Evolutionary conservation across 2,113 vertebrate species (phyloP), one percentile per base, ranked within the genome.

Genomic region (Lampris incognitus): DNA sequence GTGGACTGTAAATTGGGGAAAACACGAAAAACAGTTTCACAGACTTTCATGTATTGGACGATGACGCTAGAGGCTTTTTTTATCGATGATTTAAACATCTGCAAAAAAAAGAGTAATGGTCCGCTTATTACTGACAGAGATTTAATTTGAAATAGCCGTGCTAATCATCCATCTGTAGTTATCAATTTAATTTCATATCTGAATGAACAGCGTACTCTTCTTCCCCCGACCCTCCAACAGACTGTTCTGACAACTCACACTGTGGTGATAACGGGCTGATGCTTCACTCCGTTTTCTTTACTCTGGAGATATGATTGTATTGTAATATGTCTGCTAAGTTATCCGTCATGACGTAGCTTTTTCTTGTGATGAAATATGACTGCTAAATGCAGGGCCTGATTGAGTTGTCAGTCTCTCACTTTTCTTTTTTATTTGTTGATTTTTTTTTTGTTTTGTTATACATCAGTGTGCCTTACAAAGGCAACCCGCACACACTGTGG

Each of bases 301-400:
- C 65, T 3, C 0, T 61, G 63, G 58, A 48, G 69, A 52, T 66
- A 71, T 77, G 69, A 71, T 77, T 72, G 76, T 69, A 42, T 71
- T 74, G 41, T 74, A 56, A 79, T 4, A 72, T 69, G 71, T 57
- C 59, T 66, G 78, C 69, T 3, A 72, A 39, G 67, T 77, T 84
- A 51, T 81, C 39, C 7, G 5, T 55, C 61, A 70, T 67, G 60
- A 61, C 4, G 58, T 54, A 1, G 69, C 65, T 69, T 76, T 82
- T 66, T 58, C 74, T 64, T 79, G 78, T 63, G 66, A 70, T 63
- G 67, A 72, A 78, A 79, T 55, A 64, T 81, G 67, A 42, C 72
- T 66, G 70, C 62, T 72, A 84, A 83, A 86, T 70, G 52, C 11
- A 78, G 61, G 58, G 57, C n/a, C 71, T 82, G 84, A 88, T 82